Evolutionary conservation across 2,113 vertebrate genomes (phyloP), one percentile per base, ranked within the genome.

Genomic region (Ornithorhynchus anatinus): DNA sequence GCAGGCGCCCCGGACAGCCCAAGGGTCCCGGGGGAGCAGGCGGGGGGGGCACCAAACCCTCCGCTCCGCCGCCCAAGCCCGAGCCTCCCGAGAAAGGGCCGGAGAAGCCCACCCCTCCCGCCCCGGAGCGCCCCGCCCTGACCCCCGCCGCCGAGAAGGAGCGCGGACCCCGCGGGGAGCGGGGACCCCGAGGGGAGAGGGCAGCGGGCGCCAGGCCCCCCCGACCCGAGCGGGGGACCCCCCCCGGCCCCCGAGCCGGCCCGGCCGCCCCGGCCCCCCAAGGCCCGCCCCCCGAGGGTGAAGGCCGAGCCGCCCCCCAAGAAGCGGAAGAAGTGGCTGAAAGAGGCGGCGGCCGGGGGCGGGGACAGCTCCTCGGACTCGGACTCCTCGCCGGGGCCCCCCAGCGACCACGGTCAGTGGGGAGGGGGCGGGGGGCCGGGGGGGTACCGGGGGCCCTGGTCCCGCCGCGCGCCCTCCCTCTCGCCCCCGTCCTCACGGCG

Each of bases 321-420:
- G 85, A 97, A 97, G 85, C 95, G 96, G 74, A 96, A 96, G 92
- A 96, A 95, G 85, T 97, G 96, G 96, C 89, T 96, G 53, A 96
- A 95, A 59, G 95, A 96, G 61, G 93, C 92, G 0, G 59, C 75
- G 0, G 63, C 66, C 0, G 76, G 57, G 1, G 51, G 79, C 0
- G 47, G 67, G 0, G 80, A 80, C 72, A 87, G 80, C 67, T 96
- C 96, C 5, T 96, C 95, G 0, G 95, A 96, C 60, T 97, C 96
- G 0, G 95, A 97, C 53, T 96, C 96, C 1, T 95, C 95, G 0
- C 94, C 94, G 0, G 94, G 95, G 38, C 94, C 88, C 4, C 93
- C 94, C 54, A 97, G 96, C 3, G 96, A 97, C 87, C 96, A 97
- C 8, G 96, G 96, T 94, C 64, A 89, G 87, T n/a, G n/a, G n/a